Percentiles rank a stretch among this genome's conserved stretches.
Evolutionary conservation across 2,888 invertebrate genomes (phyloP).

Genomic region (Ormyrus rosae): DNA sequence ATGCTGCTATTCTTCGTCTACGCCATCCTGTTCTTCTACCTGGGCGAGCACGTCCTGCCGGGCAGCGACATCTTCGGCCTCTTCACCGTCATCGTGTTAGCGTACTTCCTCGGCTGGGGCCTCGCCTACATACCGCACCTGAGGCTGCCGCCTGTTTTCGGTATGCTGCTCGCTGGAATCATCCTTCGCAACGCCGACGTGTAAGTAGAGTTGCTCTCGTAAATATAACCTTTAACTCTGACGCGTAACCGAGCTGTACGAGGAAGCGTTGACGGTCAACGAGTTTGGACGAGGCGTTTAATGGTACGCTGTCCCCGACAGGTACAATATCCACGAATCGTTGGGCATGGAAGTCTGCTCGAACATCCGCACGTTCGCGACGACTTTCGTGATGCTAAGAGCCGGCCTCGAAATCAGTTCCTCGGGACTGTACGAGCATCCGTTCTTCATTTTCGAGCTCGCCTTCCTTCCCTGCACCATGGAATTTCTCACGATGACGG

Average conservation of each 20-base stretch:
- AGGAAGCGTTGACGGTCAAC: background rate
- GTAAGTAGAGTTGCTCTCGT: background rate
- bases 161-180: slow-evolving; percentile 81
- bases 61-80: slow-evolving; percentile 65
- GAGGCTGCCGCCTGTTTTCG: slow-evolving; percentile 79
- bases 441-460: slow-evolving; percentile 64
- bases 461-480: slow-evolving; percentile 69
- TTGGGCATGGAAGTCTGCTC: slow-evolving; percentile 61
- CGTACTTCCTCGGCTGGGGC: slow-evolving; percentile 68
- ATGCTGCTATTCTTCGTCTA: slow-evolving; percentile 60
- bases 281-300: background rate
- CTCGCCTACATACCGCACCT: slow-evolving; percentile 67
- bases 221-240: no score
- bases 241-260: no score
- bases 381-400: slow-evolving; percentile 70
- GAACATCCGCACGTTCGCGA: slow-evolving; percentile 68
- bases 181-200: slow-evolving; percentile 59
- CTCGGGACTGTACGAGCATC: slow-evolving; percentile 64
- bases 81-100: slow-evolving; percentile 62
- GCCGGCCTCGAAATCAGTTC: slow-evolving; percentile 71
- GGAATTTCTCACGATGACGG: slow-evolving; percentile 63
- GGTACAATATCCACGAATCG: slow-evolving; percentile 66
- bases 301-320: slow-evolving; percentile 40
- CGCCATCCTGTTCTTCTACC: slow-evolving; percentile 63
- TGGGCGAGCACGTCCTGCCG: slow-evolving; percentile 66